A percentile compares a stretch with the other conserved stretches of the same genome.
phyloP scores from a whole-genome alignment of 2,113 vertebrate species.

The Prolemur simus region DNA sequence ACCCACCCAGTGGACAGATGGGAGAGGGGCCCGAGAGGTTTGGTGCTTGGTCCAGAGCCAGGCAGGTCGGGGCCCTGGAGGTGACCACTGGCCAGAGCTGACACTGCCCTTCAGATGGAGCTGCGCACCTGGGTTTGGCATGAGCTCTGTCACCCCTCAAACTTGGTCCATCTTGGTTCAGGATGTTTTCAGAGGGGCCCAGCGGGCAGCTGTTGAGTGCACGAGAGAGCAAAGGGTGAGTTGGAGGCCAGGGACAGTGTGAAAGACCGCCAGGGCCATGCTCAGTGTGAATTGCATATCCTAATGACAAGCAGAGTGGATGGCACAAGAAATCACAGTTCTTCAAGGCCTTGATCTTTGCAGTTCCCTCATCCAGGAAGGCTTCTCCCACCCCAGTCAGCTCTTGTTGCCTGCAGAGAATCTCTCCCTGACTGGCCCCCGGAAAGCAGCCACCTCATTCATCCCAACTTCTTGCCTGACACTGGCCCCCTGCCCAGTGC shows the following conservation, averaged over 20 bases:
- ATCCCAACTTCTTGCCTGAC: not conserved
- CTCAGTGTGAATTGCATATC: not conserved
- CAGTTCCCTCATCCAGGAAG: not conserved
- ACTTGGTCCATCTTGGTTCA: not conserved
- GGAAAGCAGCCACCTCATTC: not conserved
- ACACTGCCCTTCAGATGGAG: not conserved
- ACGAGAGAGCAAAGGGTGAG: not conserved
- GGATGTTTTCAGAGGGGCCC: not conserved
- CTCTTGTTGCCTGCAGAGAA: not conserved
- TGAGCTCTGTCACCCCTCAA: not conserved
- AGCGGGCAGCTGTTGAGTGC: not conserved
- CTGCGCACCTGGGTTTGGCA: rapidly evolving
- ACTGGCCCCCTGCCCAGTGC: not conserved
- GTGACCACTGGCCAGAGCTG: not conserved
- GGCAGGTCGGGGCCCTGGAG: not conserved
- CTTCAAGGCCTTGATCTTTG: not conserved
- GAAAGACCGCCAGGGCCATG: not conserved
- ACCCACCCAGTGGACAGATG: not conserved
- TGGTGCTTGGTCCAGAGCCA: not conserved
- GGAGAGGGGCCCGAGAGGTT: not conserved
- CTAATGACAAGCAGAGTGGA: not conserved
- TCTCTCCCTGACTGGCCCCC: not conserved
- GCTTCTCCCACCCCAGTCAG: too few relatives aligned
- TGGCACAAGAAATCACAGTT: not conserved
- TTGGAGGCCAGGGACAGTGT: not conserved